Evolutionary conservation across 2,797 vertebrate species (phyloP), one percentile per base, ranked within the genome.

Genomic region (Fundulus diaphanus): DNA sequence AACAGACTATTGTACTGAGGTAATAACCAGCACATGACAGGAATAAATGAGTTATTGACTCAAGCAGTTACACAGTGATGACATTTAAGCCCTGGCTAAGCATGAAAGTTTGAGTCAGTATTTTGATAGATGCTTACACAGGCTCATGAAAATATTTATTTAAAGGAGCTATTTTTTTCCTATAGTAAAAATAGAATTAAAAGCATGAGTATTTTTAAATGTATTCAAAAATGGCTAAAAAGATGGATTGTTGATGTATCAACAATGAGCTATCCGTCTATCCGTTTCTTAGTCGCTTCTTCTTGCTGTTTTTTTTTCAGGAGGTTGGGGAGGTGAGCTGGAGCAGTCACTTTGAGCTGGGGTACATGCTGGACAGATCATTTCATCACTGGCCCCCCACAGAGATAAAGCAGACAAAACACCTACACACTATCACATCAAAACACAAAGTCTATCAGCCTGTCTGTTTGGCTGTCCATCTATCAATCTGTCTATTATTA

Each of bases 1-100:
- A 67, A 83, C 76, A 90, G 78, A 79, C 52, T 82, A 76, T 87
- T 86, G 73, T 82, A 82, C 83, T 78, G 69, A 65, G 72, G 81
- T 72, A 79, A 87, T n/a, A 79, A 84, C 70, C 79, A 84, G 68
- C 77, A 79, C 67, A 76, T 83, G 82, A 85, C 70, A 61, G 54
- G 67, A 85, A 80, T 75, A 77, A 88, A 79, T 80, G 81, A 84
- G 83, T 89, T 84, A 49, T 74, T 79, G 81, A 85, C 83, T 80
- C 44, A 73, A 76, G 70, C 81, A 86, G 61, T 81, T 73, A 82
- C 79, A 78, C 80, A 74, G 35, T 78, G 80, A 80, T 76, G 46
- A 76, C 75, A 83, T 85, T 81, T 78, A 44, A 87, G 86, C 85
- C 76, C 73, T 74, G 78, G 85, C 73, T 79, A 72, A 65, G 81